Conservation (phyloP, 2,888 invertebrate species). For the Kuschelorhynchus macadamiae region DNA sequence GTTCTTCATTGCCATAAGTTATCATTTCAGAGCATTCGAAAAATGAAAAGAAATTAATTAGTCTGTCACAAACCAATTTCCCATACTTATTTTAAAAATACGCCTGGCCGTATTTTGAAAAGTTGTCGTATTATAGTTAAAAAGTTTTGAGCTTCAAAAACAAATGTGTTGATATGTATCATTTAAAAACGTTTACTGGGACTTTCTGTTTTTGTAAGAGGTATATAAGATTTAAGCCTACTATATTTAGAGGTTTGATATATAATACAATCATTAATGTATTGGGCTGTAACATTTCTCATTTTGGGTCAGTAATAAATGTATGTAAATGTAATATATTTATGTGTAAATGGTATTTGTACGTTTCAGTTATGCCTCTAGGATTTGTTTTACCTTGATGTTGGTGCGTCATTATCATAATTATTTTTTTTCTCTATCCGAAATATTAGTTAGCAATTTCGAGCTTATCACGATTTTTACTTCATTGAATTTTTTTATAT, state of each 20-base stretch:
- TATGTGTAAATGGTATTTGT: not conserved
- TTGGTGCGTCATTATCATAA: slow-evolving; percentile 12
- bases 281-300: slow-evolving; percentile 7
- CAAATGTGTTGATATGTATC: too few species aligned
- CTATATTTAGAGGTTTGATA: slow-evolving; percentile 7
- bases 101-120: not conserved
- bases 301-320: slow-evolving; percentile 22
- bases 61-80: not conserved
- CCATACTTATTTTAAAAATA: not conserved
- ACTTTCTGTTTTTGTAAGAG: too few species aligned
- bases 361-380: too few species aligned
- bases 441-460: slow-evolving; percentile 12
- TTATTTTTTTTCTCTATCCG: slow-evolving; percentile 12
- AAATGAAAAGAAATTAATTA: not conserved
- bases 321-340: slow-evolving; percentile 5
- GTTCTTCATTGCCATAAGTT: too few species aligned
- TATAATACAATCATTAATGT: slow-evolving; percentile 14
- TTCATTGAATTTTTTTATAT: not conserved
- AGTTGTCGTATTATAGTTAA: too few species aligned
- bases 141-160: too few species aligned
- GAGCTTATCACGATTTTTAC: not conserved
- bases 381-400: slow-evolving; percentile 28
- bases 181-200: too few species aligned
- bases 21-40: too few species aligned
- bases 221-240: not conserved